Base-by-base conservation (phyloP, 2,797 vertebrate genomes). In the Remorina albescens region DNA sequence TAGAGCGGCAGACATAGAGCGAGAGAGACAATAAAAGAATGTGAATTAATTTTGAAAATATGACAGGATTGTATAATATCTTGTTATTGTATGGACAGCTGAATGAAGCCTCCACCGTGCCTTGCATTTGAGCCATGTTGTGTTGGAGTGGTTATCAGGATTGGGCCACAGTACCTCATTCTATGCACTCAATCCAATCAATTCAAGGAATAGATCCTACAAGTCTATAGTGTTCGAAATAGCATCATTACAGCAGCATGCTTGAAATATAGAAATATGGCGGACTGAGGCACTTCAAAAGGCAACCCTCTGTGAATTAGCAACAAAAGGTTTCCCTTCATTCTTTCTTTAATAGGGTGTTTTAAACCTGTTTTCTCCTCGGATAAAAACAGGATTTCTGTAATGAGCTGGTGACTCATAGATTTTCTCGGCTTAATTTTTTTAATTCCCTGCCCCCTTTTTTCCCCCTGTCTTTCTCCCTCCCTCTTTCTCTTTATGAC, bases 361-460 rank as follows among this genome's bases (percentile, higher is more conserved):
- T 90, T 88, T 80, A 88, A 90, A 86, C 71, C 80, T 79, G 82
- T 86, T 90, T 89, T 87, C 85, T 87, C 76, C 78, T 87, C 76
- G 80, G 81, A 85, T 85, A 74, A 76, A 88, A 90, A 81, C 81
- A 59, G 80, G 78, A 84, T 91, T 92, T 89, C 78, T 76, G 81
- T 92, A 93, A 93, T 93, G 88, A 91, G 85, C 79, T 76, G 23
- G 82, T 91, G 89, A 91, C 73, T 90, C 88, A 91, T 69, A 78
- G 59, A 84, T 83, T 90, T 76, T 78, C 71, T 80, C 13, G 18
- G 59, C 65, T 88, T 87, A 76, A 80, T 86, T 85, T 83, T 71
- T 58, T 55, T 4, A 71, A 76, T 81, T 75, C 68, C 81, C 65
- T 72, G 21, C 78, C 76, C 66, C 67, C 71, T 30, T 37, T 11